phyloP scores from a whole-genome alignment of 2,888 invertebrate genomes.

The Ctena decussata region DNA sequence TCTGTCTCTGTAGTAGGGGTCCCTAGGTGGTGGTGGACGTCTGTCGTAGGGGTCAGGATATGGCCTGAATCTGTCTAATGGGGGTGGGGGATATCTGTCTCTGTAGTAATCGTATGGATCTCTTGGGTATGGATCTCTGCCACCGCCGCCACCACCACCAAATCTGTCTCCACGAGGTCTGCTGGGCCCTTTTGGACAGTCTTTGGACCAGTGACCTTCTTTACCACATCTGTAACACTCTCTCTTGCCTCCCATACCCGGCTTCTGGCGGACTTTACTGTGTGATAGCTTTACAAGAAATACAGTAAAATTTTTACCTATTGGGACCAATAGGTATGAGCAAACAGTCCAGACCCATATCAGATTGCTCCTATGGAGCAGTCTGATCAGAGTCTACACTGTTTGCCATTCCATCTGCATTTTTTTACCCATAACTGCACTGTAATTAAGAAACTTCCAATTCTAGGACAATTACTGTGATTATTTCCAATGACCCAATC shows the following conservation, averaged over 20 bases:
- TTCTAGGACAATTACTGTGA: too few species aligned
- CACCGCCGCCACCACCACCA: constrained; percentile 20
- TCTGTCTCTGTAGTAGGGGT: constrained; percentile 73
- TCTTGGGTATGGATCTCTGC: constrained; percentile 50
- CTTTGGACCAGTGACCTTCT: constrained; percentile 98
- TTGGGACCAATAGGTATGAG: too few species aligned
- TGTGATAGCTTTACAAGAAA: constrained; percentile 89
- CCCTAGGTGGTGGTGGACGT: constrained; percentile 69
- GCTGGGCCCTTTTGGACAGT: constrained; percentile 90
- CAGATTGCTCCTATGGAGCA: too few species aligned
- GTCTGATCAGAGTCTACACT: too few species aligned
- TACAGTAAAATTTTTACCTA: background rate
- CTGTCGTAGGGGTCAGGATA: constrained; percentile 81
- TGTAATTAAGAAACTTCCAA: too few species aligned
- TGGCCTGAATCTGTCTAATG: constrained; percentile 78
- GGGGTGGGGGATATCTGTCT: constrained; percentile 75
- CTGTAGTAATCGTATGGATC: constrained; percentile 79
- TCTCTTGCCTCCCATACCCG: constrained; percentile 98
- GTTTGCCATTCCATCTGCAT: too few species aligned
- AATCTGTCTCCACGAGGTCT: background rate
- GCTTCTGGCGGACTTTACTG: constrained; percentile 96
- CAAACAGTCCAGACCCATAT: too few species aligned
- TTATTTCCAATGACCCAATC: too few species aligned
- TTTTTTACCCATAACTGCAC: too few species aligned
- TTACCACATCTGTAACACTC: constrained; percentile 92